Evolutionary conservation across 2,113 vertebrate species (phyloP), one percentile per base, ranked within the genome.

Genomic region (Actenoides hombroni): DNA sequence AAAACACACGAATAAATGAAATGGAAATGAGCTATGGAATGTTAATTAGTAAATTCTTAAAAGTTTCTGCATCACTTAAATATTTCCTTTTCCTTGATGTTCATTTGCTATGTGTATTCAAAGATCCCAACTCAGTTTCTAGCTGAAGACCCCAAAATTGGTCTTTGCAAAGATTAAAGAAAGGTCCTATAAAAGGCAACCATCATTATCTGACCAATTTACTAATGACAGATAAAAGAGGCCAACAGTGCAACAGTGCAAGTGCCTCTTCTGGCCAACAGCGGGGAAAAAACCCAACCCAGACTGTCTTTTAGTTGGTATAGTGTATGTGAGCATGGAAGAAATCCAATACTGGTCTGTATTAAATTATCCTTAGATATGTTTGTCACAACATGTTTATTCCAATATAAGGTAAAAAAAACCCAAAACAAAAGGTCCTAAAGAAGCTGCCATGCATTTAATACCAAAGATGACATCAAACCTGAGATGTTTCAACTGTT

Each of bases 291-390:
- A 73, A 82, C 26, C 15, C 59, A 67, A 56, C 51, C 25, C 56
- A 76, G 6, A 3, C 11, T 91, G 14, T 29, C 31, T 51, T 75
- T 29, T 1, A 56, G 33, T 5, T 26, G 29, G 8, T 46, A 44
- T 33, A 73, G 28, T 1, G 3, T 74, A 20, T 10, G 46, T 0
- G 1, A 77, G 46, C 21, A 35, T 2, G 21, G 49, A 65, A 73
- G 5, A 37, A 37, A 8, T 56, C 35, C 29, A 67, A 12, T 18
- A 74, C 4, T 49, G 5, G 9, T 65, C 33, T 16, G 7, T 68
- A 78, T 48, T 60, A 53, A 35, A 11, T 49, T 68, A 28, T 73
- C 73, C 64, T 74, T 25, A 16, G 16, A 1, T 29, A 35, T 9
- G 13, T 39, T 79, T 94, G 51, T 40, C 85, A 84, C 13, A 76